Evolutionary conservation across 2,113 vertebrate species (phyloP), one percentile per base, ranked within the genome.

Genomic region (Seriola rivoliana): DNA sequence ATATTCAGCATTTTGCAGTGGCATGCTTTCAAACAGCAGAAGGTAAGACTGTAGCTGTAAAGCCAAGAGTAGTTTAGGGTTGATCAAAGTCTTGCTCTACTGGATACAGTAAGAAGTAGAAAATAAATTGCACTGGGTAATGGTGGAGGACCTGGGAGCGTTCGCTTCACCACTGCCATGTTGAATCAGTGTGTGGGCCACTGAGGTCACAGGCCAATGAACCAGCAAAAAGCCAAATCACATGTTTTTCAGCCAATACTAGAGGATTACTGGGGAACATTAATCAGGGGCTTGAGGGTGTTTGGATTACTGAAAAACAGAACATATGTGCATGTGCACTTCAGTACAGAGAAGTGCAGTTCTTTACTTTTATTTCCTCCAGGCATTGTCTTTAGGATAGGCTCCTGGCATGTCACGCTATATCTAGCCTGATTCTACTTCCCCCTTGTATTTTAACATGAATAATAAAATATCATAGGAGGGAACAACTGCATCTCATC

Each of bases 181-280:
- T 58, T 71, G 7, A 91, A 62, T 68, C 75, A 74, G 38, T 40
- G 40, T 65, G 59, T 25, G 25, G 0, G 29, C 38, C 75, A 67
- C 68, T 80, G 66, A 69, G 82, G 73, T 70, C 75, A 79, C 67
- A 52, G 75, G 44, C 64, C 52, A 52, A 58, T 72, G 71, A 92
- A 74, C 36, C 82, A 88, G 77, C 67, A 81, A 81, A 88, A 91
- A 93, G 84, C 88, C 81, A 66, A 82, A 84, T 95, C 92, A 93
- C 91, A 93, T 93, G 91, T 66, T 89, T 86, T 58, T 74, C 13
- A 21, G 40, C 1, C 9, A 36, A 54, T 17, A 21, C 62, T 14
- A 29, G 70, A 66, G 59, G 75, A 40, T 88, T 81, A 54, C 54
- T 23, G 62, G 46, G 14, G 55, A 72, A 58, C 58, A 55, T 64